Evolutionary conservation across 2,113 vertebrate genomes (phyloP).

Genomic region (Urocitellus parryii): DNA sequence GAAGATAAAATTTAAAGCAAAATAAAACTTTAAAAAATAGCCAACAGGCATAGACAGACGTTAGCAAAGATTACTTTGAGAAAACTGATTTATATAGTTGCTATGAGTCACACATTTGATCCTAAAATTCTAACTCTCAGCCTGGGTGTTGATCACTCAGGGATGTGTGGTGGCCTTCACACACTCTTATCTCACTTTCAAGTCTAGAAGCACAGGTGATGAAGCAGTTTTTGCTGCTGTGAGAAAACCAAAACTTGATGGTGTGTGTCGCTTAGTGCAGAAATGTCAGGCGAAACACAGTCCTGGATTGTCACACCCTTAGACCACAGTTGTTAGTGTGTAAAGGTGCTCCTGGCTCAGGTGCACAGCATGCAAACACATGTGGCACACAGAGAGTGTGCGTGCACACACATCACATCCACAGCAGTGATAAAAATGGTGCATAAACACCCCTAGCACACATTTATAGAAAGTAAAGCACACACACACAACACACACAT

Average conservation of each 20-base stretch:
- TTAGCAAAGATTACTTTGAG: constrained; percentile 9
- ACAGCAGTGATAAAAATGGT: too few species aligned
- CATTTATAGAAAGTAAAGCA: not conserved
- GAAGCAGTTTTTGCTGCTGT: not conserved
- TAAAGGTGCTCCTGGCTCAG: not conserved
- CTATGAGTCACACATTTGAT: not conserved
- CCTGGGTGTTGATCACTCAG: not conserved
- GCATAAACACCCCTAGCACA: too few species aligned
- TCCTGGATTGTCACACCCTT: not conserved
- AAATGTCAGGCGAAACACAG: not conserved
- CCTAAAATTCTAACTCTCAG: not conserved
- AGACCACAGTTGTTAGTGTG: not conserved
- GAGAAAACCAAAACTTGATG: not conserved
- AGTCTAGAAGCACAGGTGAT: not conserved
- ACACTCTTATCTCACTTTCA: not conserved
- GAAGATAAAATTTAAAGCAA: constrained; percentile 72
- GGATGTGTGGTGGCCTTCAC: not conserved
- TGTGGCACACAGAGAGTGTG: not conserved
- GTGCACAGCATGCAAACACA: accelerated
- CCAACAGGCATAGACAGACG: constrained; percentile 45
- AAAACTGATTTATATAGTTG: constrained; percentile 36
- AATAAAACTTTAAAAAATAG: constrained; percentile 77
- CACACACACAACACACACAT: not conserved
- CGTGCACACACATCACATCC: not conserved
- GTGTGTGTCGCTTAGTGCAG: not conserved